These are phyloP conservation scores for Byasa hedistus DNA, from an alignment of 2,888 invertebrate genomes.

Conservation along the genomic window DNA sequence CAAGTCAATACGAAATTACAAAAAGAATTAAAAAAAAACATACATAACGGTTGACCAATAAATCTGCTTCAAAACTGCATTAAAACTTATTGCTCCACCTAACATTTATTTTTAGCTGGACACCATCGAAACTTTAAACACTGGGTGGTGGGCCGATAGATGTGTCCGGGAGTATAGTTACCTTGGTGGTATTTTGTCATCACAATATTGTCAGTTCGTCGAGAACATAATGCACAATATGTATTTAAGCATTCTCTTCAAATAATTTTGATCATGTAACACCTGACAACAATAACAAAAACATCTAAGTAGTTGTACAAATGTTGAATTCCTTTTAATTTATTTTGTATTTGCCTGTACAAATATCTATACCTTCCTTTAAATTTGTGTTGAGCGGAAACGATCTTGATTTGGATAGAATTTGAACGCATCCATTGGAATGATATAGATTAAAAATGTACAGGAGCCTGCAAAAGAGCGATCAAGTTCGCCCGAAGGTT, in stretches of 20 bases:
- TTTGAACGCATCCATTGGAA: constrained; percentile 15
- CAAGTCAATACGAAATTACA: too few species aligned
- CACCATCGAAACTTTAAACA: too few species aligned
- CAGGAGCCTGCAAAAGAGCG: constrained; percentile 60
- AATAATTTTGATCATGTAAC: constrained; percentile 3
- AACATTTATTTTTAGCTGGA: too few species aligned
- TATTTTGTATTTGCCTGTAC: constrained; percentile 5
- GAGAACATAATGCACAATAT: too few species aligned
- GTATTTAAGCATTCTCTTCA: not conserved
- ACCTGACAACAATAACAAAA: constrained; percentile 7
- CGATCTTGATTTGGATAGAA: constrained; percentile 5
- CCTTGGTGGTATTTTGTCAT: not conserved
- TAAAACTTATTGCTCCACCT: too few species aligned
- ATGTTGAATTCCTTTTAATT: constrained; percentile 31
- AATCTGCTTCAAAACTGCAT: too few species aligned
- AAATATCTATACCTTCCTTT: not conserved
- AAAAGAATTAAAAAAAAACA: too few species aligned
- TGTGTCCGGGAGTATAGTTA: too few species aligned
- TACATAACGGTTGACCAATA: too few species aligned
- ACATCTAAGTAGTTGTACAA: constrained; percentile 43
- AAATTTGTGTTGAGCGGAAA: not conserved
- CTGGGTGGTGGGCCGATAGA: too few species aligned
- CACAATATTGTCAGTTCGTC: not conserved
- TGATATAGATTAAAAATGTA: constrained; percentile 39
- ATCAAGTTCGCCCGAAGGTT: constrained; percentile 56